phyloP scores from a whole-genome alignment of 2,888 invertebrate genomes.

The Idaea biselata region DNA sequence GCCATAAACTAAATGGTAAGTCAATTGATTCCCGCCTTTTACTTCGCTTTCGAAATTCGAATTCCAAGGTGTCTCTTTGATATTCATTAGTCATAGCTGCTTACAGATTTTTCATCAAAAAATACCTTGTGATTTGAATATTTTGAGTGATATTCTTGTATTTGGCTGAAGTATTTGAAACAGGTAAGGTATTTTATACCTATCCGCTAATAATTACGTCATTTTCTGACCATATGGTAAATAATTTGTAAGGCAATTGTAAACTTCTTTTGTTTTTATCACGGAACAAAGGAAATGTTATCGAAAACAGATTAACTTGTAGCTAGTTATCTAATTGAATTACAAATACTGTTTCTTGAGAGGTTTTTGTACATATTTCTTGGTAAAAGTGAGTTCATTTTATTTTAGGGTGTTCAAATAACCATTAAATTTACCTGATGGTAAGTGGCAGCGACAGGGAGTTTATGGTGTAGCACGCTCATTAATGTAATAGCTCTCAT shows the following conservation, averaged over 20 bases:
- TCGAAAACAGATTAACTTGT: not conserved
- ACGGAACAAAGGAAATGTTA: not conserved
- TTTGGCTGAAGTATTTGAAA: not conserved
- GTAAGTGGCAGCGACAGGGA: too few species aligned
- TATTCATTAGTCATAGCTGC: conserved; percentile 37
- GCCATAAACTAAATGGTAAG: conserved; percentile 83
- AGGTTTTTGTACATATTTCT: conserved; percentile 2
- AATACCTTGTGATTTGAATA: not conserved
- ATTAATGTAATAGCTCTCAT: too few species aligned
- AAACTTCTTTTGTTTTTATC: conserved; percentile 4
- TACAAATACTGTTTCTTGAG: not conserved
- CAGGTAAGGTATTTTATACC: not conserved
- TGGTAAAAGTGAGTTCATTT: not conserved
- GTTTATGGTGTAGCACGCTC: too few species aligned
- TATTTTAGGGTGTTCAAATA: too few species aligned
- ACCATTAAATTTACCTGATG: too few species aligned
- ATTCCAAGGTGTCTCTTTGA: conserved; percentile 39
- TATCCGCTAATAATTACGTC: not conserved
- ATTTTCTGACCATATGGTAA: not conserved
- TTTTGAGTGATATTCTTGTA: not conserved
- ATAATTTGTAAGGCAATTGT: not conserved
- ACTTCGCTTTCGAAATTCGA: conserved; percentile 44
- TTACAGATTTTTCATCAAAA: not conserved
- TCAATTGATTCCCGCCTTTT: conserved; percentile 29
- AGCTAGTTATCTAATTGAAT: not conserved